Conservation (phyloP, 1,140 invertebrate species). For the Lerema accius region DNA sequence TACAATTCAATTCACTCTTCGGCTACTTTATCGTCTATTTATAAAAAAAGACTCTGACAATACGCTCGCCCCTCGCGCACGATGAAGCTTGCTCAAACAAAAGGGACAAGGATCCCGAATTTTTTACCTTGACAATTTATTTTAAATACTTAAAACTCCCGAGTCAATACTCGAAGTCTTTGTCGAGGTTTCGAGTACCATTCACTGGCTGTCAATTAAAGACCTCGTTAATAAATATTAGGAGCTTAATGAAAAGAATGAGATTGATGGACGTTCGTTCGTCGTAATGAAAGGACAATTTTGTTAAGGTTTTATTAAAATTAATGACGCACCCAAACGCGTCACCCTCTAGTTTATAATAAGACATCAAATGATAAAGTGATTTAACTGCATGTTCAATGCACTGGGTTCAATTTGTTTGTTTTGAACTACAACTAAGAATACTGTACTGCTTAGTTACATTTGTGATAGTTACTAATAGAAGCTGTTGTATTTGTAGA, state of each 20-base stretch:
- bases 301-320: slow-evolving; percentile 40
- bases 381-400: slow-evolving; percentile 12
- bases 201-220: slow-evolving; percentile 38
- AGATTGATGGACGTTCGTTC: slow-evolving; percentile 39
- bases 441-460: no score
- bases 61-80: not conserved
- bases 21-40: no score
- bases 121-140: slow-evolving; percentile 28
- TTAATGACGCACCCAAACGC: slow-evolving; percentile 37
- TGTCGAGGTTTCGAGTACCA: slow-evolving; percentile 28
- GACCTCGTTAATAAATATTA: slow-evolving; percentile 38
- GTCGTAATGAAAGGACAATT: slow-evolving; percentile 41
- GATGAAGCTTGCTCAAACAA: not conserved
- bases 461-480: no score
- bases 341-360: slow-evolving; percentile 37
- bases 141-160: slow-evolving; percentile 38
- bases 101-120: not conserved
- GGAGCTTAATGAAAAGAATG: slow-evolving; percentile 41
- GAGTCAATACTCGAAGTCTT: slow-evolving; percentile 33
- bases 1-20: no score
- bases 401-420: no score
- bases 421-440: no score
- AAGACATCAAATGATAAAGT: slow-evolving; percentile 34
- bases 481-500: no score
- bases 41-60: no score